Conservation (phyloP, 1,140 invertebrate species). For the Tetramorium simillimum region DNA sequence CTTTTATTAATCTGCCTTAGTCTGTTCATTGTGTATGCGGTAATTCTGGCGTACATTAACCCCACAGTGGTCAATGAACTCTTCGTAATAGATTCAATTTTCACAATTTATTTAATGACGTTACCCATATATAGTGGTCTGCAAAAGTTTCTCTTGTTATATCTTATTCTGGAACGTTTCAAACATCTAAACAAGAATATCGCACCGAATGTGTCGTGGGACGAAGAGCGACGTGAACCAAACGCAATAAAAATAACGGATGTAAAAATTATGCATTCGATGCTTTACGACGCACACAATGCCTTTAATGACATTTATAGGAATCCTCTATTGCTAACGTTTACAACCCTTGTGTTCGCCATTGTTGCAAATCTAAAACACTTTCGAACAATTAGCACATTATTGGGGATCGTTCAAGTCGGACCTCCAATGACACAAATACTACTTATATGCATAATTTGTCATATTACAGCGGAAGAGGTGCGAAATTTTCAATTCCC, state of each 20-base stretch:
- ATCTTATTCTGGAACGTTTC: conserved; percentile 6
- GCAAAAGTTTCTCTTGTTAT: not conserved
- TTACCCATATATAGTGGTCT: not conserved
- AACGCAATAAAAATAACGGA: not conserved
- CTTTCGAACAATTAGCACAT: not conserved
- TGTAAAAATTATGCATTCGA: conserved; percentile 1
- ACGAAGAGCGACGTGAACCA: not conserved
- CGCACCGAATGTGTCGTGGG: conserved; percentile 1
- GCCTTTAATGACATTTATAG: conserved; percentile 19
- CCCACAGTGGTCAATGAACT: too few species aligned
- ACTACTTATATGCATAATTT: conserved; percentile 13
- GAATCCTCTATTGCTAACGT: not conserved
- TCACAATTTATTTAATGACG: not conserved
- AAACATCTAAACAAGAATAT: conserved; percentile 31
- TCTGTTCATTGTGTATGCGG: not conserved
- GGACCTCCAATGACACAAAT: not conserved
- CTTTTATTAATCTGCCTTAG: not conserved
- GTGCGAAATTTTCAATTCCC: not conserved
- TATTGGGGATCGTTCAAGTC: not conserved
- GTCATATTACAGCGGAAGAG: conserved; percentile 16
- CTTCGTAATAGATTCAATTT: too few species aligned
- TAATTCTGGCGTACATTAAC: too few species aligned
- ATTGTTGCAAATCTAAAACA: not conserved
- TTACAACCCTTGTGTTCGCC: not conserved
- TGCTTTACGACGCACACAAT: conserved; percentile 23